phyloP scores from a whole-genome alignment of 2,888 invertebrate genomes.

The Chirona hameri region DNA sequence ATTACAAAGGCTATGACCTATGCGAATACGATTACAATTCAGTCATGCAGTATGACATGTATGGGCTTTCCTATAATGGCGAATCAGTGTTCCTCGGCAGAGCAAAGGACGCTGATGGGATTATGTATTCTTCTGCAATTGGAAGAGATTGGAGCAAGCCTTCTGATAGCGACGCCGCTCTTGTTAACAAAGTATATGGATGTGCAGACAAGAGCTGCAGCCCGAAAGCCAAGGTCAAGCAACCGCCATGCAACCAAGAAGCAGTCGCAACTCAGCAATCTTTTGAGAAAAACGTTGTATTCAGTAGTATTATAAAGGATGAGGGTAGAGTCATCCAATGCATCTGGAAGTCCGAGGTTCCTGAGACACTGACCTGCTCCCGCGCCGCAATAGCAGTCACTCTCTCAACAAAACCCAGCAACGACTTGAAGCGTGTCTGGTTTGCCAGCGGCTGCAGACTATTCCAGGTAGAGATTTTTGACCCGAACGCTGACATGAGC shows the following conservation, averaged over 20 bases:
- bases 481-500: background rate
- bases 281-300: background rate
- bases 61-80: background rate
- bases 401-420: background rate
- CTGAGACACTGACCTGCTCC: background rate
- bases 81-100: background rate
- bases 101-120: background rate
- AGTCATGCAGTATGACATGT: background rate
- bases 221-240: too few relatives aligned
- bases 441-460: background rate
- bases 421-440: background rate
- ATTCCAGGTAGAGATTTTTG: background rate
- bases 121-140: background rate
- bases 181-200: constrained; percentile 1
- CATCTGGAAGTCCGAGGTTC: background rate
- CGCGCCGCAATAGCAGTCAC: background rate
- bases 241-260: background rate
- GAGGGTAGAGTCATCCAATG: background rate
- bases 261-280: background rate
- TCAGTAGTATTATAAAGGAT: background rate
- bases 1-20: constrained; percentile 11
- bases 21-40: background rate
- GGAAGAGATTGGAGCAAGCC: background rate
- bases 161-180: background rate
- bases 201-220: background rate